Evolutionary conservation across 2,113 vertebrate genomes (phyloP), one percentile per base, ranked within the genome.

Genomic region (Esox niger): DNA sequence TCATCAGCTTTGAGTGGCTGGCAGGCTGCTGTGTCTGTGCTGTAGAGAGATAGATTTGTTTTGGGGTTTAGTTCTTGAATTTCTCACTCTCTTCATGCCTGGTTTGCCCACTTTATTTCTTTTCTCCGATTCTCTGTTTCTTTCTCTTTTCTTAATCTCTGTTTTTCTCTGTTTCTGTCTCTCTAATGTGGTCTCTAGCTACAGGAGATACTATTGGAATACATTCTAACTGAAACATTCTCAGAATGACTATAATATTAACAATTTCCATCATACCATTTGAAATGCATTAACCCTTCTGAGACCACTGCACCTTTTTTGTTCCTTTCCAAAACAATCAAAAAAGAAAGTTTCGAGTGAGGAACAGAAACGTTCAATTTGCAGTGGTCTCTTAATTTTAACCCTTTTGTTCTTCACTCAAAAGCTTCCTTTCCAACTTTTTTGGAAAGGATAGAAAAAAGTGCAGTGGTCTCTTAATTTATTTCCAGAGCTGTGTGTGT

Each of bases 1-100:
- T 92, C 92, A 21, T 91, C 87, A 0, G 52, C 68, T n/a, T 85
- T 77, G 49, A 79, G 87, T 0, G 83, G 21, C 64, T 87, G 86
- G 71, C 82, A 90, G 79, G 84, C 70, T n/a, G 88, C 84, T 0
- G 91, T 80, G 70, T 92, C 91, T 0, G 86, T 86, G 79, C 86
- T 75, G 65, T 10, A 69, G 62, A 9, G 11, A 73, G 52, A 63
- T 74, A 33, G 21, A 17, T 23, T 25, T n/a, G n/a, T n/a, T n/a
- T n/a, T n/a, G n/a, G 11, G 5, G 30, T 75, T 21, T 33, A 21
- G 58, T 65, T 30, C 43, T 57, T 7, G n/a, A n/a, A n/a, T 10
- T 6, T 47, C 60, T 63, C 6, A 23, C 70, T 58, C 59, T 29
- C 46, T 46, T 17, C 20, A 54, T 29, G 66, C 46, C 61, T 10